Evolutionary conservation across 2,888 invertebrate genomes (phyloP), one percentile per base, ranked within the genome.

Genomic region (Trachelus iudaicus): DNA sequence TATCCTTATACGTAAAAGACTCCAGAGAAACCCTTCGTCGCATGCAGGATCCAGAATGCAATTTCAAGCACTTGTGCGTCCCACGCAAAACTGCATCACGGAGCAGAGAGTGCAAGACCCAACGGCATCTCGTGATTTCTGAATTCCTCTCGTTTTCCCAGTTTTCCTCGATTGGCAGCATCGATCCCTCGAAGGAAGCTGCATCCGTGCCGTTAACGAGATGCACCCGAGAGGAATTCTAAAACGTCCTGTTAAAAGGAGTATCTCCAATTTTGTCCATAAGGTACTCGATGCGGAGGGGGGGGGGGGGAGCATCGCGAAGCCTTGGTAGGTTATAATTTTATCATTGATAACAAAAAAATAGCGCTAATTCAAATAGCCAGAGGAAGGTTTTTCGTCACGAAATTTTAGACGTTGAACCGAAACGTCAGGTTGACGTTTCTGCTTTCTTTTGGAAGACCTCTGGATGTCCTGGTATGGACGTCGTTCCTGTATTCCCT

Each of bases 401-500:
- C 9, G 23, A 56, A 56, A 56, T 56, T 56, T 23, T 23, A 9
- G 6, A 56, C 23, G 9, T 56, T 23, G 9, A 56, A 23, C 9
- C 1, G 1, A 56, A 56, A 23, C 23, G 23, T 23, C 56, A 23
- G 9, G 9, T 56, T 15, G 56, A 56, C 56, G 23, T 23, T 56
- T 9, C 23, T 23, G 23, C 23, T 56, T 56, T 15, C 9, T 56
- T 9, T 15, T 40, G 15, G 15, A 9, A 23, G 23, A 56, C 9
- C 6, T 23, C 23, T 56, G 56, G 0, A 56, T 23, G 15, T 56
- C 56, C 56, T 56, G 23, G 23, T 23, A 23, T 23, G 0, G 56
- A 56, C 23, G 56, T 56, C 9, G 1, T 9, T 56, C 75, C 76
- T 80, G 76, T 80, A 76, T 77, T 80, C 77, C 78, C 73, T 34